phyloP scores from a whole-genome alignment of 2,888 invertebrate genomes.

The Ypsolopha scabrella region DNA sequence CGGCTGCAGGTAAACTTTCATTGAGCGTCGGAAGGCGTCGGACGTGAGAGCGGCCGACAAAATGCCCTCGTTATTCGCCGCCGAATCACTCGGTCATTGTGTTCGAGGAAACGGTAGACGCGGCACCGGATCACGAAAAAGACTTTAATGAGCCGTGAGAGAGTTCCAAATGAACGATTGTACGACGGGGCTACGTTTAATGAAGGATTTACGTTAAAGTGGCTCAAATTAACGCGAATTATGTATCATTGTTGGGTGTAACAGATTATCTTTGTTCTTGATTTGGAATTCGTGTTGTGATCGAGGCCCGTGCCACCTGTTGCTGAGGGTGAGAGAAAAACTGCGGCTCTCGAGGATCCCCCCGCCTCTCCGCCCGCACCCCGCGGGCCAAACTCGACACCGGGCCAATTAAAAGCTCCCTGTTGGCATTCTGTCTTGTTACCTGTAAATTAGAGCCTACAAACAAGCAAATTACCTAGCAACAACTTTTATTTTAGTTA shows the following conservation, averaged over 20 bases:
- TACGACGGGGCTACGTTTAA: constrained; percentile 46
- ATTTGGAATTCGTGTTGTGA: neutral
- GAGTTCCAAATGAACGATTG: constrained; percentile 66
- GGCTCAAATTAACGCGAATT: constrained; percentile 43
- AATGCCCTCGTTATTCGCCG: constrained; percentile 71
- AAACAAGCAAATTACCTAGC: neutral
- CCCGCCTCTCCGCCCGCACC: constrained; percentile 13
- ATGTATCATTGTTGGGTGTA: constrained; percentile 21
- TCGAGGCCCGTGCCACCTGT: constrained; percentile 46
- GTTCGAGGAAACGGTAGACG: constrained; percentile 68
- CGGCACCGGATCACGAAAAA: constrained; percentile 65
- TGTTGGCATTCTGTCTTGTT: constrained; percentile 30
- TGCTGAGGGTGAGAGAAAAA: constrained; percentile 55
- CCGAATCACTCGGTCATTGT: constrained; percentile 70
- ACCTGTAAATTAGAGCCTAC: constrained; percentile 3
- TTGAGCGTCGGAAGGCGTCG: constrained; percentile 71
- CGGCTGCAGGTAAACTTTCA: constrained; percentile 71
- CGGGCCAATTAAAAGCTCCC: constrained; percentile 55
- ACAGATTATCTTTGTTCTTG: constrained; percentile 11
- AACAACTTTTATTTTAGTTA: neutral
- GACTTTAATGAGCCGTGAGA: constrained; percentile 70
- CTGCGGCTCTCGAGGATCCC: constrained; percentile 28
- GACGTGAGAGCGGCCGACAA: constrained; percentile 70
- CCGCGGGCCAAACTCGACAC: constrained; percentile 28
- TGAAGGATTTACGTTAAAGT: constrained; percentile 60